Conservation (phyloP, 2,113 vertebrate genomes). For the Paratilapia polleni region DNA sequence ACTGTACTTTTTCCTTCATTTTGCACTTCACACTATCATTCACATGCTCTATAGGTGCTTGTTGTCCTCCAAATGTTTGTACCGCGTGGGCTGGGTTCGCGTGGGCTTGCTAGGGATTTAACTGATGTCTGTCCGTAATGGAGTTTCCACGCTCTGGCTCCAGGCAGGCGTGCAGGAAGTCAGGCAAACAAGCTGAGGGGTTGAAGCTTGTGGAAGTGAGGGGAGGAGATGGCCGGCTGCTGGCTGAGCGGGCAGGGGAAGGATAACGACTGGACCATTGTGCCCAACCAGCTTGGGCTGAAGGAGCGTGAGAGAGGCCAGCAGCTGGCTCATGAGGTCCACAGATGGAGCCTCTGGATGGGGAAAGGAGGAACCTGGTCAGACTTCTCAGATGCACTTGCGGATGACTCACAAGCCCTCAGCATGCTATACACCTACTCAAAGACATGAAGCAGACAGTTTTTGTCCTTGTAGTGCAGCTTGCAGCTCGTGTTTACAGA, state of each 20-base stretch:
- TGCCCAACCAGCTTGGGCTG: slow-evolving; percentile 54
- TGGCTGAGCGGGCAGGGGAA: slow-evolving; percentile 26
- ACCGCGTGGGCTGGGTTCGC: slow-evolving; percentile 38
- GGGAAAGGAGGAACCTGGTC: slow-evolving; percentile 49
- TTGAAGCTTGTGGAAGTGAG: slow-evolving; percentile 11
- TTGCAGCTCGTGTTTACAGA: slow-evolving; percentile 19
- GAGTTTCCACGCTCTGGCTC: slow-evolving; percentile 32
- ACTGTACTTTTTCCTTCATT: neutral
- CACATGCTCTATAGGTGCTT: slow-evolving; percentile 34
- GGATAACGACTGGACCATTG: slow-evolving; percentile 50
- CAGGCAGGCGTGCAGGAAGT: slow-evolving; percentile 34
- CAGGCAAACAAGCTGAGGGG: slow-evolving; percentile 27
- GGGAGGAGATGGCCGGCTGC: slow-evolving; percentile 15
- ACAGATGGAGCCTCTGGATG: slow-evolving; percentile 67
- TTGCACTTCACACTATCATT: slow-evolving; percentile 19
- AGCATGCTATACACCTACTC: slow-evolving; percentile 40
- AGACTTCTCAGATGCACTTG: slow-evolving; percentile 57
- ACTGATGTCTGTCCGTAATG: slow-evolving; percentile 49
- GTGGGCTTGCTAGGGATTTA: slow-evolving; percentile 54
- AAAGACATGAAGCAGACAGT: slow-evolving; percentile 28
- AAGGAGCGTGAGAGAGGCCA: slow-evolving; percentile 72
- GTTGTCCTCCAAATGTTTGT: slow-evolving; percentile 50
- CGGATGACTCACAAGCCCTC: slow-evolving; percentile 61
- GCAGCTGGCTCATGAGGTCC: slow-evolving; percentile 58
- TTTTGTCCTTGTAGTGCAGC: slow-evolving; percentile 19